Base-by-base conservation (phyloP, 2,113 vertebrate species). In the Lampris incognitus region DNA sequence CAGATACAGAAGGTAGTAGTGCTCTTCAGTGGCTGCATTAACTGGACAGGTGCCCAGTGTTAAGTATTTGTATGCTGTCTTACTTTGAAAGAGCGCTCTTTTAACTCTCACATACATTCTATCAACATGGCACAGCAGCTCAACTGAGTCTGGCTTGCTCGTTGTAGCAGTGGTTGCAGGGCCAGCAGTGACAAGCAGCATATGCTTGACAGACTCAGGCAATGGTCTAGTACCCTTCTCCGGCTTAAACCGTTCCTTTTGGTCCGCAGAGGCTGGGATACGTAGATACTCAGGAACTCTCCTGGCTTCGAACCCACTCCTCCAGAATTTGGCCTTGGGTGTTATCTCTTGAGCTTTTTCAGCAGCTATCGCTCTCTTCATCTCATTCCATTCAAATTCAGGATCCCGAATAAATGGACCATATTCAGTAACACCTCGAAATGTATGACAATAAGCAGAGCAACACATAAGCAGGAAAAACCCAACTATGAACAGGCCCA, bases 101-200 rank as follows among this genome's bases (percentile, higher is more conserved):
- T 5, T 72, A 60, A 93, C 37, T 69, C 87, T 81, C 3, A 93
- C 87, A 44, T 91, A 85, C 1, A 95, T 82, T 57, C 87, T 85
- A 63, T 93, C 89, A 61, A 92, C 0, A 38, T 89, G 85, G 54
- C 94, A 94, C 62, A 87, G 11, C 0, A 91, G 2, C 36, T 91
- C 86, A 4, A 92, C 5, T 0, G 3, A 0, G 0, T 50, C 10
- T 1, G 1, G 0, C 5, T 11, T 36, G 3, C 37, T 0, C 1
- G 0, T 11, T n/a, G 2, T 8, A 24, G 1, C 1, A 11, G 1
- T 0, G 9, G 46, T 0, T 1, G 9, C 2, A 4, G 50, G 1
- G 13, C 67, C 0, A 36, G 44, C 7, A 11, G 55, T 44, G 0
- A 37, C 37, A 1, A 76, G 66, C 4, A 91, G 60, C 3, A 87